These are phyloP conservation scores for Limnothrissa miodon DNA, from an alignment of 2,113 vertebrate genomes.

Conservation along the genomic window DNA sequence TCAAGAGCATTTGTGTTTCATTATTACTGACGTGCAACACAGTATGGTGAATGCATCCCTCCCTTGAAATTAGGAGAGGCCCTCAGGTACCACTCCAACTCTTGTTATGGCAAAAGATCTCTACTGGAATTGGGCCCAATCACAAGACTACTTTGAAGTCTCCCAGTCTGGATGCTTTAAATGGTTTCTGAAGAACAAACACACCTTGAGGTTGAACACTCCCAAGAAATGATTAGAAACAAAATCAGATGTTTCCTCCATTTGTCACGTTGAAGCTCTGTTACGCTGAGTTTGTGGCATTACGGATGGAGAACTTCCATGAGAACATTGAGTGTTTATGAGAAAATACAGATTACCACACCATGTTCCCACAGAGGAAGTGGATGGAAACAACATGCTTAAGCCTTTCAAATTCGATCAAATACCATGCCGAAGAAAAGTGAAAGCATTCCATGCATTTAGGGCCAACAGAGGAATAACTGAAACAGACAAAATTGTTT, in stretches of 20 bases:
- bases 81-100: not conserved
- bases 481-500: not conserved
- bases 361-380: not conserved
- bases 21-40: slow-evolving; percentile 18
- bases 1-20: slow-evolving; percentile 17
- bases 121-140: not conserved
- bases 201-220: slow-evolving; percentile 20
- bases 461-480: not conserved
- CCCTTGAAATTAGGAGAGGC: slow-evolving; percentile 6
- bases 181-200: not conserved
- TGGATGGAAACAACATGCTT: not conserved
- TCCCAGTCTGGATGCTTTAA: slow-evolving; percentile 6
- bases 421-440: not conserved
- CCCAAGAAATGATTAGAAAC: not conserved
- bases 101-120: slow-evolving; percentile 13
- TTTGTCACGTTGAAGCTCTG: not conserved
- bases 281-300: not conserved
- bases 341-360: not conserved
- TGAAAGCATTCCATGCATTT: not conserved
- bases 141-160: slow-evolving; percentile 10
- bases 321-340: not conserved
- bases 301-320: not conserved
- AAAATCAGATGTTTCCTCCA: slow-evolving; percentile 9
- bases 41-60: slow-evolving; percentile 11
- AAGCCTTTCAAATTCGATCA: not conserved